Base-by-base conservation (phyloP, 1,140 invertebrate genomes). In the Rhopalosiphum padi region DNA sequence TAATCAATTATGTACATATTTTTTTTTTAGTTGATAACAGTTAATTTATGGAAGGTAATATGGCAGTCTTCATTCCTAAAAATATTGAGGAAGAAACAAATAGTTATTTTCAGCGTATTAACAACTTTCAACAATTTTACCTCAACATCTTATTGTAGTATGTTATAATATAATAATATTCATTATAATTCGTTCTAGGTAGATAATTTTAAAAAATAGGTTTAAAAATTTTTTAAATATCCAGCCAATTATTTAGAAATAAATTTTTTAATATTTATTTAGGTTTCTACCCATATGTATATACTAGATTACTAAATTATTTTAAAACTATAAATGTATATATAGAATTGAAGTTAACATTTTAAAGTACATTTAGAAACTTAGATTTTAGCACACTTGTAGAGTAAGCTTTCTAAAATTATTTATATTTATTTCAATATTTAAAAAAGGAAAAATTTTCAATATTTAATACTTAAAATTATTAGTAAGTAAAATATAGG, bases 71-170 rank as follows among this genome's bases (percentile, higher is more conserved):
- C 91, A 97, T 99, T 23, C 97, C 98, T 0, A 99, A 99, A 95
- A 99, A 99, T 95, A 98, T 99, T 23, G 99, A 99, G 95, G 99
- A 99, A 95, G 99, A 99, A 96, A 99, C 99, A 0, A 99, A 99
- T 95, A 97, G 98, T 60, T 99, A 99, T 95, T 99, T 99, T 95
- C 98, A 99, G 95, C 96, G 98, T 94, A 99, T 99, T 94, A 99
- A 99, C 95, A 99, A 99, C 95, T 98, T 99, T 95, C 96, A 95
- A 94, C 97, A 98, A 94, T 99, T 99, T 95, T n/a, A n/a, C 98
- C 98, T 30, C 96, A 96, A 8, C 98, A 98, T 96, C 96, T 99
- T 25, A 97, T 98, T 85, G 98, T 99, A 95, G 96, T 96, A 95
- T 94, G 94, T 94, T 43, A 85, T 43, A 11, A 85, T 43, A 23